phyloP scores from a whole-genome alignment of 2,888 invertebrate species.

The Anoplius nigerrimus region DNA sequence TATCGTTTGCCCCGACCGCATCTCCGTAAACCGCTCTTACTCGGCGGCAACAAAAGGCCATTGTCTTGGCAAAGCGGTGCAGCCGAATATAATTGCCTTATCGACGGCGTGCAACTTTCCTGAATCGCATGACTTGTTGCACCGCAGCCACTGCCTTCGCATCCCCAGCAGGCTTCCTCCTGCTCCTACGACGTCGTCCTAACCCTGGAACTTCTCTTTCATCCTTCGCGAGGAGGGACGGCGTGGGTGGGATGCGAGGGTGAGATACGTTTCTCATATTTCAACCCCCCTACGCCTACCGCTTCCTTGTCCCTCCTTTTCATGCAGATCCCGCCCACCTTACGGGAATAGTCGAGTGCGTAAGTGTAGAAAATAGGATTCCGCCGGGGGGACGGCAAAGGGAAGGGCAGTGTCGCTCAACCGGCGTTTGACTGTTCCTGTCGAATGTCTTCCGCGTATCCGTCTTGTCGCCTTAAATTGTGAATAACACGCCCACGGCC shows the following conservation, averaged over 20 bases:
- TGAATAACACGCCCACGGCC: not conserved
- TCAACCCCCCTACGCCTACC: constrained; percentile 36
- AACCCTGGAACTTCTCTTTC: constrained; percentile 31
- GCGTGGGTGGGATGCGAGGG: constrained; percentile 31
- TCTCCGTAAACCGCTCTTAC: too few species aligned
- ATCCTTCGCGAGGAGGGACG: constrained; percentile 35
- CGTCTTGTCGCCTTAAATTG: too few species aligned
- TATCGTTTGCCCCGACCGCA: too few species aligned
- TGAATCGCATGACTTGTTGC: constrained; percentile 58
- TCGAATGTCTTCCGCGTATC: not conserved
- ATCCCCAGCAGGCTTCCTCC: too few species aligned
- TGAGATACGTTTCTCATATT: constrained; percentile 49
- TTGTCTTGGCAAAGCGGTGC: constrained; percentile 46
- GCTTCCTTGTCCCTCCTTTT: not conserved
- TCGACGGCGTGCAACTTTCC: constrained; percentile 56
- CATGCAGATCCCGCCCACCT: constrained; percentile 1
- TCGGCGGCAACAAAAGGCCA: constrained; percentile 48
- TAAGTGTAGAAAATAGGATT: constrained; percentile 28
- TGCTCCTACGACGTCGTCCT: too few species aligned
- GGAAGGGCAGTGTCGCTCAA: not conserved
- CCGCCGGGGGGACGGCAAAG: not conserved
- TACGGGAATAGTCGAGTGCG: constrained; percentile 6
- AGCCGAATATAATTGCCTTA: constrained; percentile 56
- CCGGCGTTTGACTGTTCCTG: not conserved
- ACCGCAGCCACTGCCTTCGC: constrained; percentile 19